These are phyloP conservation scores for Magallana gigas DNA, from an alignment of 1,140 invertebrate genomes.

Conservation along the genomic window DNA sequence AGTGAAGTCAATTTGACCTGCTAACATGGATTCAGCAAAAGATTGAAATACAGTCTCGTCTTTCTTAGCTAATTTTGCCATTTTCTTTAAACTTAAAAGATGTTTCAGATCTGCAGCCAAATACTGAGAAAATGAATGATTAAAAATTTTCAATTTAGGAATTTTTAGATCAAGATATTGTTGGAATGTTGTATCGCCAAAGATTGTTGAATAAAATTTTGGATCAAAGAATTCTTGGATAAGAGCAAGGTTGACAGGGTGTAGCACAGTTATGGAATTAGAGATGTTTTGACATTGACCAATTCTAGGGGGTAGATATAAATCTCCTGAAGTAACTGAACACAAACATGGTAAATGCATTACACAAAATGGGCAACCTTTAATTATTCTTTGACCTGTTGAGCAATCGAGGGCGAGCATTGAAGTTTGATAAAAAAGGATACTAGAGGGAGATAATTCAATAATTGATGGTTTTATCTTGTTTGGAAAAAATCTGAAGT, in stretches of 20 bases:
- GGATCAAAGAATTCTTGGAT: conserved; percentile 42
- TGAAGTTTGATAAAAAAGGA: conserved; percentile 47
- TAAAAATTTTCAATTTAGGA: not conserved
- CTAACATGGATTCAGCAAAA: not conserved
- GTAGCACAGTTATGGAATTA: not conserved
- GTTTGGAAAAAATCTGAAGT: conserved; percentile 53
- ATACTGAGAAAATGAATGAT: conserved; percentile 17
- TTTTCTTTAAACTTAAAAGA: not conserved
- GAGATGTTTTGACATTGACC: conserved; percentile 41
- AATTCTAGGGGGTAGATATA: conserved; percentile 44
- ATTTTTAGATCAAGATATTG: conserved; percentile 7
- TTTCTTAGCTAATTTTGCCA: no score
- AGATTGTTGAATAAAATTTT: conserved; percentile 21
- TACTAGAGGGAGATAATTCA: conserved; percentile 42
- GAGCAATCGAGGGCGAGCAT: conserved; percentile 50
- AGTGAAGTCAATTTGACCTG: conserved; percentile 35
- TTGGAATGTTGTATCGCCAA: conserved; percentile 36
- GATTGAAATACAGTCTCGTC: no score
- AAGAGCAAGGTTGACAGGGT: not conserved
- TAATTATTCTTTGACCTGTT: not conserved
- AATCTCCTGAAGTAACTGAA: conserved; percentile 51
- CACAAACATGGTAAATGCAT: conserved; percentile 54
- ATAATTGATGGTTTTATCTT: conserved; percentile 40
- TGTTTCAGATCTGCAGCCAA: conserved; percentile 43
- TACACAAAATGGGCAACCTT: conserved; percentile 49